Evolutionary conservation across 2,888 invertebrate species (phyloP).

Genomic region (Iphiclides podalirius): DNA sequence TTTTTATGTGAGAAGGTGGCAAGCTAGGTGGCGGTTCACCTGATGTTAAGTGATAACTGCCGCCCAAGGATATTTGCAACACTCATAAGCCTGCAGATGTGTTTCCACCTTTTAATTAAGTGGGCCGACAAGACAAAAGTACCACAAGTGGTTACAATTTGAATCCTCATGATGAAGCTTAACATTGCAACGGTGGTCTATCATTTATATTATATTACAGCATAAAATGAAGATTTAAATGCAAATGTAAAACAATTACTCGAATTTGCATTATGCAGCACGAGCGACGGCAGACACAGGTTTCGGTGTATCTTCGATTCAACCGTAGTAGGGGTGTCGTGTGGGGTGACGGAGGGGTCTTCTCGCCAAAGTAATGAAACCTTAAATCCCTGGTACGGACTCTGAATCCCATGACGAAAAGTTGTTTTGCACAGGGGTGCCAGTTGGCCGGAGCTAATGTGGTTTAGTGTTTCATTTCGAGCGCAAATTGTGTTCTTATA

Average conservation of each 20-base stretch:
- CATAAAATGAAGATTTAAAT: constrained; percentile 16
- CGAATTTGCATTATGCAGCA: constrained; percentile 15
- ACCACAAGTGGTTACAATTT: too few relatives aligned
- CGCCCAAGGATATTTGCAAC: too few relatives aligned
- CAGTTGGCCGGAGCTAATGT: constrained; percentile 75
- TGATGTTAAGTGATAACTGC: too few relatives aligned
- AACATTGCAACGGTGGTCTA: background rate
- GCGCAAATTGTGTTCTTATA: constrained; percentile 72
- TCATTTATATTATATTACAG: background rate
- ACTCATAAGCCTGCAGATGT: too few relatives aligned
- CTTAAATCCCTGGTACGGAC: constrained; percentile 78
- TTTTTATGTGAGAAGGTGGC: too few relatives aligned
- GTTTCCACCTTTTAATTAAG: too few relatives aligned
- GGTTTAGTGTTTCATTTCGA: constrained; percentile 75
- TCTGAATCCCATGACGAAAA: constrained; percentile 77
- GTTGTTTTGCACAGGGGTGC: constrained; percentile 66
- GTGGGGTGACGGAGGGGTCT: constrained; percentile 33
- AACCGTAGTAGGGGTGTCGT: constrained; percentile 31
- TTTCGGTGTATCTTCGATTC: constrained; percentile 15
- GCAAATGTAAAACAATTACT: constrained; percentile 12
- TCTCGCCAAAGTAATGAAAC: constrained; percentile 72
- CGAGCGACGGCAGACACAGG: too few relatives aligned
- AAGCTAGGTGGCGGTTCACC: too few relatives aligned
- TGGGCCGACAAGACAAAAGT: too few relatives aligned
- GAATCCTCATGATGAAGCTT: too few relatives aligned